Conservation (phyloP, 2,113 vertebrate genomes). For the Colinus virginianus region DNA sequence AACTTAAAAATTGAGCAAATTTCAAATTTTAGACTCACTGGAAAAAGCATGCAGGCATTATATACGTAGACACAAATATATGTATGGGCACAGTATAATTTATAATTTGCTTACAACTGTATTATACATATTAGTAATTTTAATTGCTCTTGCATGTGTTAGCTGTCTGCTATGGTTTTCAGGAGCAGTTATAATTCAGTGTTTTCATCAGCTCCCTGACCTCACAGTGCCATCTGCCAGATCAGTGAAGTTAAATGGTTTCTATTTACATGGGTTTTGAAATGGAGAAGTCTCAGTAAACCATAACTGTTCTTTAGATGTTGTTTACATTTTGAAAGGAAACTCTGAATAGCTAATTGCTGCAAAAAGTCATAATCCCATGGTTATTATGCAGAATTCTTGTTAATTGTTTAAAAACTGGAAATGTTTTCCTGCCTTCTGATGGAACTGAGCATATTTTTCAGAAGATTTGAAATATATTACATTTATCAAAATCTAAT, state of each 20-base stretch:
- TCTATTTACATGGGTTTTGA: constrained; percentile 46
- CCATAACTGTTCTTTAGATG: not conserved
- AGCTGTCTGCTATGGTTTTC: not conserved
- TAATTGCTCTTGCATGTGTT: not conserved
- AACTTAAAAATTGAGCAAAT: not conserved
- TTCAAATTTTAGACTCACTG: not conserved
- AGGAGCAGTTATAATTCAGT: not conserved
- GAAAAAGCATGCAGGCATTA: not conserved
- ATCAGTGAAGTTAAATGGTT: constrained; percentile 56
- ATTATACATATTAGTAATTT: not conserved
- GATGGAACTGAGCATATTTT: not conserved
- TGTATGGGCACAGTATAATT: not conserved
- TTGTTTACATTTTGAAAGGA: not conserved
- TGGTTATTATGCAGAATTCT: not conserved
- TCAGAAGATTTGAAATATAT: not conserved
- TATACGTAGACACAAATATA: not conserved
- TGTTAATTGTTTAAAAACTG: constrained; percentile 1
- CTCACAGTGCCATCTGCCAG: constrained; percentile 60
- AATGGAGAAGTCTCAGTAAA: constrained; percentile 13
- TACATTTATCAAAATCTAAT: constrained; percentile 5
- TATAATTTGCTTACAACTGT: not conserved
- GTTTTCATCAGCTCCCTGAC: constrained; percentile 14
- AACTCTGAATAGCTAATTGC: not conserved
- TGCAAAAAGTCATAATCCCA: not conserved
- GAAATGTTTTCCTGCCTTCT: constrained; percentile 14